Percentiles rank a stretch among this genome's conserved stretches.
These are phyloP conservation scores for Palaemon carinicauda DNA, from an alignment of 1,140 invertebrate species.

Conservation along the genomic window DNA sequence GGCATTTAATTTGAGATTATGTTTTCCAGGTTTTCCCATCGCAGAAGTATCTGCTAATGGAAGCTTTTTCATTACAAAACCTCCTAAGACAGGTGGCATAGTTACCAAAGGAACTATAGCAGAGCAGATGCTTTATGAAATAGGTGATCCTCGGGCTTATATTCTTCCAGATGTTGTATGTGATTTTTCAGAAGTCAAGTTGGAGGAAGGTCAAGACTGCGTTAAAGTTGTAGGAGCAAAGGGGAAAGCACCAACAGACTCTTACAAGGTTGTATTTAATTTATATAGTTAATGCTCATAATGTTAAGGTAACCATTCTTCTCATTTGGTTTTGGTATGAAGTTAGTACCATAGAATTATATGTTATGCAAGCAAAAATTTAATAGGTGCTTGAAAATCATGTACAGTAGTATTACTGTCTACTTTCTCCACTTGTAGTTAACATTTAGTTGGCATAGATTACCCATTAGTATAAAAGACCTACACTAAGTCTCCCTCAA, in stretches of 20 bases:
- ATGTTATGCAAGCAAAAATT: too few species aligned
- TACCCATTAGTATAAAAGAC: too few species aligned
- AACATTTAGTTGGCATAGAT: too few species aligned
- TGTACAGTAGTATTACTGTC: too few species aligned
- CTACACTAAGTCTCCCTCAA: too few species aligned
- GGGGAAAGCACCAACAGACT: slow-evolving; percentile 66
- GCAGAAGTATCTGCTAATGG: slow-evolving; percentile 67
- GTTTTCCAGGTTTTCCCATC: slow-evolving; percentile 67
- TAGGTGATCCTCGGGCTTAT: slow-evolving; percentile 67
- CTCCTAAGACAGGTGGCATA: slow-evolving; percentile 67
- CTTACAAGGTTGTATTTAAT: slow-evolving; percentile 65
- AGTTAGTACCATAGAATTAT: too few species aligned
- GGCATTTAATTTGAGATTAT: too few species aligned
- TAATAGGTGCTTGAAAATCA: too few species aligned
- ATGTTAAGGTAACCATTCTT: too few species aligned
- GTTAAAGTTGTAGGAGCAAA: slow-evolving; percentile 67
- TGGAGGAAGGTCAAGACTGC: slow-evolving; percentile 63
- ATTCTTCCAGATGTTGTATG: slow-evolving; percentile 69
- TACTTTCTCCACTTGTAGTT: too few species aligned
- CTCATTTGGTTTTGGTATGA: too few species aligned
- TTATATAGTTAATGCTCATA: too few species aligned
- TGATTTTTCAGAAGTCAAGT: slow-evolving; percentile 67
- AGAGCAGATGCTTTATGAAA: slow-evolving; percentile 70
- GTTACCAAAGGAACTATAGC: slow-evolving; percentile 66
- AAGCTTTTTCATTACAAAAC: slow-evolving; percentile 67